phyloP scores from a whole-genome alignment of 2,888 invertebrate species.

The Drosophila leonis region DNA sequence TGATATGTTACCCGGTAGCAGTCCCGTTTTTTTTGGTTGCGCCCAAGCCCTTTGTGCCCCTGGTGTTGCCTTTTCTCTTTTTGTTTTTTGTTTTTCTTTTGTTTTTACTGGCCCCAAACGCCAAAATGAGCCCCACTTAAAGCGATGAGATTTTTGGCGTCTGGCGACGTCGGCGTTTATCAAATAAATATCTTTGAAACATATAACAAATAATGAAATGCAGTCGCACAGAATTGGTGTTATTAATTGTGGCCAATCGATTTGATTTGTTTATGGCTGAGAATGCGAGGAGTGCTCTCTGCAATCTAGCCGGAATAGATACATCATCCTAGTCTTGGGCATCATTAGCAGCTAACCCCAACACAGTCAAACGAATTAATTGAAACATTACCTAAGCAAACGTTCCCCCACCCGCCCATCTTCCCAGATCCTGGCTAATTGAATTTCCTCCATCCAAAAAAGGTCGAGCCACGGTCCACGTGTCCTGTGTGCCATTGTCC shows the following conservation, averaged over 20 bases:
- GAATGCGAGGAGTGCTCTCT: slow-evolving; percentile 30
- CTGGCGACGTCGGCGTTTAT: slow-evolving; percentile 76
- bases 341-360: slow-evolving; percentile 65
- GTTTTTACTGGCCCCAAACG: slow-evolving; percentile 17
- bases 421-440: slow-evolving; percentile 59
- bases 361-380: slow-evolving; percentile 69
- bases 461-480: slow-evolving; percentile 48
- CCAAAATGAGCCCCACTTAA: slow-evolving; percentile 79
- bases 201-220: slow-evolving; percentile 81
- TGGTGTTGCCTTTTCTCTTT: slow-evolving; percentile 52
- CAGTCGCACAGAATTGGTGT: slow-evolving; percentile 69
- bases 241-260: slow-evolving; percentile 78
- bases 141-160: slow-evolving; percentile 81
- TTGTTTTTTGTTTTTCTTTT: slow-evolving; percentile 21
- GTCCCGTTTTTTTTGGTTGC: slow-evolving; percentile 38
- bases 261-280: slow-evolving; percentile 65
- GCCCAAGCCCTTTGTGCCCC: slow-evolving; percentile 14
- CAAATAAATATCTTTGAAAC: slow-evolving; percentile 79
- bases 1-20: slow-evolving; percentile 80
- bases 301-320: slow-evolving; percentile 16
- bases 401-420: slow-evolving; percentile 42
- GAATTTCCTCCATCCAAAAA: slow-evolving; percentile 68
- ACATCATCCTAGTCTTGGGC: slow-evolving; percentile 46
- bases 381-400: slow-evolving; percentile 83
- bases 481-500: slow-evolving; percentile 49